Conservation (phyloP, 2,797 vertebrate genomes). For the Notolepis coatsorum region DNA sequence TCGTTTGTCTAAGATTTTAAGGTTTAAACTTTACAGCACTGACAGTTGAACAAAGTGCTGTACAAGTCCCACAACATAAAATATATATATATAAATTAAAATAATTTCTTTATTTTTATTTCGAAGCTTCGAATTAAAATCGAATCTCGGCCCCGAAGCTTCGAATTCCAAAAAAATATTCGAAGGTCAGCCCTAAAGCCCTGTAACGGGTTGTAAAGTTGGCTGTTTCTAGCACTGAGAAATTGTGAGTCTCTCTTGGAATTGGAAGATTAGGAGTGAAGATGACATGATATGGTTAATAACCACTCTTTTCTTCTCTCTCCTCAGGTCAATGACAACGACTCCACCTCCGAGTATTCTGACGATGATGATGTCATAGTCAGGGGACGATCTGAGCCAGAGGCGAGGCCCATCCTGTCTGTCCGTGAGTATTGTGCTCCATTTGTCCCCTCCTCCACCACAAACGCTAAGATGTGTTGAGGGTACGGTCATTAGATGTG, state of each 20-base stretch:
- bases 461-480: background rate
- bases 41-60: no score
- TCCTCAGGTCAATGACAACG: slow-evolving; percentile 80
- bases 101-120: no score
- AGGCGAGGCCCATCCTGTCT: slow-evolving; percentile 92
- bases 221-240: background rate
- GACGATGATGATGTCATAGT: slow-evolving; percentile 87
- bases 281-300: background rate
- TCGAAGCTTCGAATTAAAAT: no score
- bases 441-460: background rate
- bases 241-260: no score
- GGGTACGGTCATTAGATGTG: no score
- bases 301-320: background rate
- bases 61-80: no score
- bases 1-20: no score
- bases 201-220: background rate
- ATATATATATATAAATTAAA: no score
- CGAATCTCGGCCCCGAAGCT: no score
- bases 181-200: no score
- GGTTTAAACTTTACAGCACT: no score
- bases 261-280: background rate
- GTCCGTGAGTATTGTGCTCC: slow-evolving; percentile 87
- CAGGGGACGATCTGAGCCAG: slow-evolving; percentile 83
- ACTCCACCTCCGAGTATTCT: slow-evolving; percentile 88
- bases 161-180: no score